Percentiles rank a stretch among this genome's conserved stretches.
phyloP scores from a whole-genome alignment of 2,797 vertebrate species.

The Manis javanica region DNA sequence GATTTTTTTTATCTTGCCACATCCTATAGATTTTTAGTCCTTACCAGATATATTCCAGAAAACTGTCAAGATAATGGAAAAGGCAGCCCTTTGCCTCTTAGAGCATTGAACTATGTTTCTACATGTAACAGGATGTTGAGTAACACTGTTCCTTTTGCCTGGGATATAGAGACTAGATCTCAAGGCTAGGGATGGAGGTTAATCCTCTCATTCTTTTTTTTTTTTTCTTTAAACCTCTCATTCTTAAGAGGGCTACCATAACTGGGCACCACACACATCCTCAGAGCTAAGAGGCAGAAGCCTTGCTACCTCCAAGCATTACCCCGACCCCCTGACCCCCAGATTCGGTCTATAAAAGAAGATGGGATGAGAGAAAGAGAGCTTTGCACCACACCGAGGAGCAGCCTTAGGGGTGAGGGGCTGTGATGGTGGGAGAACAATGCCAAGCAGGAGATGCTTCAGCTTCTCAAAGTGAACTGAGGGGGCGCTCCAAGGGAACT shows the following conservation, averaged over 20 bases:
- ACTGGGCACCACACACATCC: not conserved
- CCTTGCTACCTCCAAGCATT: not conserved
- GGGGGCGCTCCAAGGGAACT: not conserved
- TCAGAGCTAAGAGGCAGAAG: not conserved
- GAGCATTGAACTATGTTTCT: not conserved
- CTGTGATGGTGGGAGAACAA: not conserved
- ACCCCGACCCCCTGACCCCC: not conserved
- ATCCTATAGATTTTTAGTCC: constrained; percentile 29
- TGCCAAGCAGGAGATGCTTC: not conserved
- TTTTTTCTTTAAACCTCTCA: not conserved
- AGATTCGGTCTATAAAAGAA: not conserved
- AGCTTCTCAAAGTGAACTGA: not conserved
- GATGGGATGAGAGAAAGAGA: not conserved
- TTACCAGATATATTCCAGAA: not conserved
- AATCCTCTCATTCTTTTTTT: not conserved
- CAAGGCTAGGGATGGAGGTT: not conserved
- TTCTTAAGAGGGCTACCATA: not conserved
- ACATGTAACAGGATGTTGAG: not conserved
- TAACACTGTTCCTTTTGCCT: not conserved
- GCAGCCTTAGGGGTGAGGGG: not conserved
- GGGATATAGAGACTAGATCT: not conserved
- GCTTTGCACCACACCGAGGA: not conserved
- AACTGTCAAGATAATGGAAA: not conserved
- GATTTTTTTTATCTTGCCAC: not conserved
- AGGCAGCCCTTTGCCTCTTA: not conserved